These are phyloP conservation scores for Crax fasciolata DNA, from an alignment of 2,797 vertebrate genomes.

Conservation along the genomic window DNA sequence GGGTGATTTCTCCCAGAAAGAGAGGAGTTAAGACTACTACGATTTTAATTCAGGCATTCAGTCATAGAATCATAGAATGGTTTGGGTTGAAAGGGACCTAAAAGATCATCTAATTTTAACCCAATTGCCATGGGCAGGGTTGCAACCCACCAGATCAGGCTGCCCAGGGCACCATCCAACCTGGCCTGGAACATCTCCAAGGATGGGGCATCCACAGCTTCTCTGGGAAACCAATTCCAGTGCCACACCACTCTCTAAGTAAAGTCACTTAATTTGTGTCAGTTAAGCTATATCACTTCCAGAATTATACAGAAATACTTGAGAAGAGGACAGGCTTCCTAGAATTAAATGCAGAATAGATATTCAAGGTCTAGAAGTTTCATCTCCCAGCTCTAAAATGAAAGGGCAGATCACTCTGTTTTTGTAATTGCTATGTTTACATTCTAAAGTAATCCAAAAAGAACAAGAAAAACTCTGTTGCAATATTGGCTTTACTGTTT, in stretches of 20 bases:
- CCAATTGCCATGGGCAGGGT: neutral
- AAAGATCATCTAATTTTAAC: neutral
- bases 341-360: neutral
- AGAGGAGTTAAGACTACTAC: neutral
- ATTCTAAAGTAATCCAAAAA: slow-evolving; percentile 12
- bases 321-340: neutral
- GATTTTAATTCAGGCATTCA: neutral
- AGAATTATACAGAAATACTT: neutral
- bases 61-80: neutral
- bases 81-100: neutral
- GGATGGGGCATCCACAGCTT: neutral
- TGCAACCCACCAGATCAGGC: neutral
- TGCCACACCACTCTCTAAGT: neutral
- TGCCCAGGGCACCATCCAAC: neutral
- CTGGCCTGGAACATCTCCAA: neutral
- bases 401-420: neutral
- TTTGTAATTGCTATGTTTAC: neutral
- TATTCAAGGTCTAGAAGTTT: neutral
- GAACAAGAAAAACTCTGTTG: neutral
- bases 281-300: neutral
- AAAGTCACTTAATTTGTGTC: neutral
- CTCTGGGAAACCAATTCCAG: neutral
- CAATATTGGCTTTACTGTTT: neutral
- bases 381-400: neutral
- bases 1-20: neutral